Evolutionary conservation across 2,888 invertebrate genomes (phyloP), one percentile per base, ranked within the genome.

Genomic region (Xanthorhoe designata): DNA sequence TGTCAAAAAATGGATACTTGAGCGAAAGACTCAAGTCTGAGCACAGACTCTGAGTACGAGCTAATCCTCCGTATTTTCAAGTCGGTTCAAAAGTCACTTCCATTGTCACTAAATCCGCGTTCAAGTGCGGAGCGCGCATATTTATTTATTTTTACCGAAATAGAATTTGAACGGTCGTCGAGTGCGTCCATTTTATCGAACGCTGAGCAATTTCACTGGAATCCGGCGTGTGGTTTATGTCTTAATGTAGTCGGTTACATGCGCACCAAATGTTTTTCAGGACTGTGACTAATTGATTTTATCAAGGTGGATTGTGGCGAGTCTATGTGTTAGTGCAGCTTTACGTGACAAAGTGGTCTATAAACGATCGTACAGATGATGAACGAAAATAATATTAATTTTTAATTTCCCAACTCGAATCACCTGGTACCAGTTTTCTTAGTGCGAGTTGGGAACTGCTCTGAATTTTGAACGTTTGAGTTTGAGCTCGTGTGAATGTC

Each of bases 111-210:
- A n/a, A 10, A 62, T 64, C 64, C 19, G 32, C 9, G 67, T 61
- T 72, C 79, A 79, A 82, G 82, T 83, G 83, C 84, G 84, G 83
- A 82, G 86, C 82, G 81, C 82, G 83, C 83, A 87, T 92, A 92
- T 92, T 92, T 92, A 92, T 92, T 92, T 92, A 92, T 92, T 92
- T 89, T 88, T 86, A 90, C 92, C 89, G 87, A 92, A 92, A 92
- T 92, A 92, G 92, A 89, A 65, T 47, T 82, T 79, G 89, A 84
- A 82, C 90, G 86, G 90, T 90, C 85, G 89, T 86, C 86, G 90
- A 90, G 90, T 86, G 87, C 87, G 88, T 78, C 82, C 86, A 82
- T 85, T 82, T 86, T 86, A 85, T 86, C 84, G 84, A 85, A 83
- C 77, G 78, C 84, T 86, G 87, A 87, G 86, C 86, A 85, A 88